phyloP scores from a whole-genome alignment of 2,888 invertebrate genomes.

The Timema cristinae region DNA sequence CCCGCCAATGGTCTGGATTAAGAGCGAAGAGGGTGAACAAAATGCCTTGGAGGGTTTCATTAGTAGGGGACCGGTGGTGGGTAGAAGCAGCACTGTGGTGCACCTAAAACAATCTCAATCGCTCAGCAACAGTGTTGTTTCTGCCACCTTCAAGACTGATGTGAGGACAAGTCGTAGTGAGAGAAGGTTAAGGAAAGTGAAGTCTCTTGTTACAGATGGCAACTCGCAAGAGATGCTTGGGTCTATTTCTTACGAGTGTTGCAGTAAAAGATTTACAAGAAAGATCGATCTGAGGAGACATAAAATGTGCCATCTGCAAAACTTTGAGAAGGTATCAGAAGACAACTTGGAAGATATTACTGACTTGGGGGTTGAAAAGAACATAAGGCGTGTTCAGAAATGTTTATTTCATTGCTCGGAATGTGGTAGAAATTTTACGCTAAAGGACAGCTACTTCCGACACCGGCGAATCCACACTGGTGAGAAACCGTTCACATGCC shows the following conservation, averaged over 20 bases:
- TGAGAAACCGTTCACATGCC: slow-evolving; percentile 62
- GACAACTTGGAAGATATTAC: background rate
- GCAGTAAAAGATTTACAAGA: slow-evolving; percentile 18
- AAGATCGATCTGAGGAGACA: slow-evolving; percentile 16
- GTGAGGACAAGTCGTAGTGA: no score
- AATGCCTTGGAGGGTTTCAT: background rate
- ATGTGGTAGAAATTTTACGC: slow-evolving; percentile 24
- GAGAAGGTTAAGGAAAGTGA: no score
- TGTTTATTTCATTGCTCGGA: slow-evolving; percentile 2
- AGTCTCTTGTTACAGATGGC: no score
- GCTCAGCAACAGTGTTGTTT: no score
- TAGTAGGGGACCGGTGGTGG: no score
- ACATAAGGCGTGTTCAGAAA: background rate
- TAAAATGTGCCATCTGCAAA: slow-evolving; percentile 1
- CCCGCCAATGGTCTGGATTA: no score
- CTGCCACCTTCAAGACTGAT: no score
- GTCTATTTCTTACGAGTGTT: slow-evolving; percentile 2
- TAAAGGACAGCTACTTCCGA: slow-evolving; percentile 30
- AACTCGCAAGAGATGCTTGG: no score
- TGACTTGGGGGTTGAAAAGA: background rate
- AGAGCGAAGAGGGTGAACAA: slow-evolving; percentile 15
- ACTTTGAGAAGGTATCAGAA: background rate
- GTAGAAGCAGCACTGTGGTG: no score
- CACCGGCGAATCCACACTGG: slow-evolving; percentile 51
- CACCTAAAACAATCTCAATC: no score